A percentile compares a stretch with the other conserved stretches of the same genome.
These are phyloP conservation scores for Pterobdella sp. DNA, from an alignment of 2,888 invertebrate species.

Conservation along the genomic window DNA sequence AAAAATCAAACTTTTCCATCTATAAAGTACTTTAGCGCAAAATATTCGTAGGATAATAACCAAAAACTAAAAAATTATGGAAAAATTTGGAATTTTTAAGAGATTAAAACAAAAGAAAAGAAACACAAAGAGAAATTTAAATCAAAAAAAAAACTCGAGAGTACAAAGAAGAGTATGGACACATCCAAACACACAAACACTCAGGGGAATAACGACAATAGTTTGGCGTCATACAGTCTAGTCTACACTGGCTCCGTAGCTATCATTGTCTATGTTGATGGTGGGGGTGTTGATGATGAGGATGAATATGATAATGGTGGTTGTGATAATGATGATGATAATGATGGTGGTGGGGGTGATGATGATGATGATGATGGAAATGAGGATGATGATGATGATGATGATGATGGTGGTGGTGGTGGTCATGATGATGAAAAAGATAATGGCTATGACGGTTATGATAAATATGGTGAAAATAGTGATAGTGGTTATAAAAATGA, in stretches of 20 bases:
- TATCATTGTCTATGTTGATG: constrained; percentile 1
- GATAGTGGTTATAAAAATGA: not conserved
- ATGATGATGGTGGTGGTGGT: constrained; percentile 3
- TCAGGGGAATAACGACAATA: constrained; percentile 6
- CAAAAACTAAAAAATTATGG: too few relatives aligned
- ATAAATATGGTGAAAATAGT: not conserved
- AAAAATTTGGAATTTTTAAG: not conserved
- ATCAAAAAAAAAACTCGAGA: not conserved
- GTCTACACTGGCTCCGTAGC: not conserved
- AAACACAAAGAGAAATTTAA: not conserved
- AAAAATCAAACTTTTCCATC: too few relatives aligned
- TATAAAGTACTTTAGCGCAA: too few relatives aligned
- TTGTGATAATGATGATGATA: not conserved
- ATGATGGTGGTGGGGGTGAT: not conserved
- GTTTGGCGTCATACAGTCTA: not conserved
- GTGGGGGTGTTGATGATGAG: not conserved
- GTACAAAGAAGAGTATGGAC: too few relatives aligned
- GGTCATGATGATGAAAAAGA: not conserved
- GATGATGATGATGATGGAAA: not conserved
- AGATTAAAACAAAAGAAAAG: not conserved
- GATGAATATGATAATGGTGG: not conserved
- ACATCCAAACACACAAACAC: too few relatives aligned
- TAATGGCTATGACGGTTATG: not conserved
- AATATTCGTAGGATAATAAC: too few relatives aligned
- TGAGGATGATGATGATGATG: not conserved